Evolutionary conservation across 2,113 vertebrate species (phyloP).

Genomic region (Scolopax mira): DNA sequence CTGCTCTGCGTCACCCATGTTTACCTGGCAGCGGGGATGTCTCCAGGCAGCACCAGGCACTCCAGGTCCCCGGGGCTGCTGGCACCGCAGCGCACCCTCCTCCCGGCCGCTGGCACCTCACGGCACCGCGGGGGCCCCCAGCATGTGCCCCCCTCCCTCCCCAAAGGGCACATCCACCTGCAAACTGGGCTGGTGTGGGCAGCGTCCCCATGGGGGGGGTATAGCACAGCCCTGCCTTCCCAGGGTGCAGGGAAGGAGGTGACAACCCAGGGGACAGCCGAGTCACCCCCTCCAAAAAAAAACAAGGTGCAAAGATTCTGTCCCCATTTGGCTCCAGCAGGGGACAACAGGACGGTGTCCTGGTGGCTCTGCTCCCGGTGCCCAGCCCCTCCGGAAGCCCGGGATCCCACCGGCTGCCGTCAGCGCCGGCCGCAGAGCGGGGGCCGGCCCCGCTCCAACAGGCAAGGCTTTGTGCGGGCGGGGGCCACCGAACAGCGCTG

Average conservation of each 20-base stretch:
- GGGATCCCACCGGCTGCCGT: neutral
- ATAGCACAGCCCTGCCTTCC: neutral
- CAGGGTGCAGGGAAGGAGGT: neutral
- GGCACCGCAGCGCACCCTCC: neutral
- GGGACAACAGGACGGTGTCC: neutral
- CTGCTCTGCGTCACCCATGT: neutral
- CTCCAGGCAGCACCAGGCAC: neutral
- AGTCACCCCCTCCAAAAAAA: neutral
- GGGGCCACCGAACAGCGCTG: neutral
- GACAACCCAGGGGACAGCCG: neutral
- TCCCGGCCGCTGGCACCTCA: neutral
- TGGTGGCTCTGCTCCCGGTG: rapidly evolving
- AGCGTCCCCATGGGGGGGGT: neutral
- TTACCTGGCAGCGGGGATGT: neutral
- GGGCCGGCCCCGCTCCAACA: conserved; percentile 1
- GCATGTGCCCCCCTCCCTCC: neutral
- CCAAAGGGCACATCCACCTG: neutral
- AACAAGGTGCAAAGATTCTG: rapidly evolving
- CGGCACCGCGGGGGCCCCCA: neutral
- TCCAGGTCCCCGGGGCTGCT: neutral
- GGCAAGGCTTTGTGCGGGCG: neutral
- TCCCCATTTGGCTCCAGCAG: neutral
- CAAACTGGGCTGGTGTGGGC: neutral
- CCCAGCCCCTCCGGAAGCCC: neutral
- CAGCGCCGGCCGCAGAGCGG: neutral